A percentile compares a stretch with the other conserved stretches of the same genome.
These are phyloP conservation scores for Notothenia rossii DNA, from an alignment of 2,113 vertebrate species.

Conservation along the genomic window DNA sequence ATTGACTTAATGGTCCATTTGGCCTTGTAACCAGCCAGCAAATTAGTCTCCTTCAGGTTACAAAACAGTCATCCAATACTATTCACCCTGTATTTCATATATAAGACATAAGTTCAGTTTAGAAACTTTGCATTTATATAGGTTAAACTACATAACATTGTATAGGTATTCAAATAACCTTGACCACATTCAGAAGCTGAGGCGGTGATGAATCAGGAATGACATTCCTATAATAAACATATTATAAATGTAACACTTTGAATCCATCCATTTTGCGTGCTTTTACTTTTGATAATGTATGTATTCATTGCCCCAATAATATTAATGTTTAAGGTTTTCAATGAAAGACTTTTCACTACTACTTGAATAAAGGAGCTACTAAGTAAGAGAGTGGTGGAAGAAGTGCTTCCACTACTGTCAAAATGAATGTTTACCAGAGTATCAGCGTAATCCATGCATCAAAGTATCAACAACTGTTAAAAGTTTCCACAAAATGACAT, in stretches of 20 bases:
- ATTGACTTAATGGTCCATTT: constrained; percentile 66
- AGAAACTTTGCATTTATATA: background rate
- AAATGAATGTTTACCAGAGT: too few relatives aligned
- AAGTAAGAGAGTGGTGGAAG: too few relatives aligned
- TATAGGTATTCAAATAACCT: too few relatives aligned
- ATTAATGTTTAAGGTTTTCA: background rate
- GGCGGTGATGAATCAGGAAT: background rate
- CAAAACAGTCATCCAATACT: constrained; percentile 16
- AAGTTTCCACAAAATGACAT: background rate
- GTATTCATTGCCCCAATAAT: background rate
- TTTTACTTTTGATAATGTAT: background rate
- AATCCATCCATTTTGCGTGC: background rate
- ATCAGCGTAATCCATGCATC: too few relatives aligned
- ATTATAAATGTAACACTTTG: background rate
- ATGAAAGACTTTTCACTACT: too few relatives aligned
- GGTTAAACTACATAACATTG: background rate
- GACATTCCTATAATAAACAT: too few relatives aligned
- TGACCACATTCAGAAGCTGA: background rate
- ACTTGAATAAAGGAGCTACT: too few relatives aligned
- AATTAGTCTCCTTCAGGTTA: constrained; percentile 34
- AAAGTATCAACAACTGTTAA: too few relatives aligned
- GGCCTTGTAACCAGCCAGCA: constrained; percentile 39
- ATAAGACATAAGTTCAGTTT: background rate
- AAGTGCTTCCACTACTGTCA: too few relatives aligned
- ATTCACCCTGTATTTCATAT: background rate